A percentile compares a stretch with the other conserved stretches of the same genome.
Conservation (phyloP, 2,888 invertebrate species). For the Baccha elongata region DNA sequence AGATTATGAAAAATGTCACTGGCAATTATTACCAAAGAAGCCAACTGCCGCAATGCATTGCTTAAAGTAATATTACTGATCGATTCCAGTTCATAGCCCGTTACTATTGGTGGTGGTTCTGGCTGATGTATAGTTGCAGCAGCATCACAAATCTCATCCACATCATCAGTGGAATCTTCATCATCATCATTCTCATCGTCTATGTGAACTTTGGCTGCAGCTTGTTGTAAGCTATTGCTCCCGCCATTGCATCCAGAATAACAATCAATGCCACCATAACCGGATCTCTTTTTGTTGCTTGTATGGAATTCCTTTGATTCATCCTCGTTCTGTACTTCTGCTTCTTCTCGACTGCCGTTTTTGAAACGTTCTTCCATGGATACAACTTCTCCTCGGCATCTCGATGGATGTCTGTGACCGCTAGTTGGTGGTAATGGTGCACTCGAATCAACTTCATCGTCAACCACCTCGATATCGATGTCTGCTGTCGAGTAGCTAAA, state of each 20-base stretch:
- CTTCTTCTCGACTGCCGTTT: slow-evolving; percentile 23
- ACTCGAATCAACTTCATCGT: slow-evolving; percentile 69
- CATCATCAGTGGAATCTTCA: slow-evolving; percentile 21
- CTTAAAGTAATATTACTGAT: slow-evolving; percentile 94
- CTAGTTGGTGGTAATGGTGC: slow-evolving; percentile 70
- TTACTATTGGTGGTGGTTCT: slow-evolving; percentile 81
- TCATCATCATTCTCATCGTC: slow-evolving; percentile 25
- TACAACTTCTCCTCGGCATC: slow-evolving; percentile 56
- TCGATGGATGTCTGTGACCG: slow-evolving; percentile 55
- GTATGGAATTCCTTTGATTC: slow-evolving; percentile 64
- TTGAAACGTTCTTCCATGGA: slow-evolving; percentile 21
- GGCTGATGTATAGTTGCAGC: slow-evolving; percentile 75
- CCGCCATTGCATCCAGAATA: slow-evolving; percentile 69
- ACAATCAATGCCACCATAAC: slow-evolving; percentile 61
- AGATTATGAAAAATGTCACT: slow-evolving; percentile 94
- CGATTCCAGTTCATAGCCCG: slow-evolving; percentile 91
- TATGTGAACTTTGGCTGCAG: slow-evolving; percentile 23
- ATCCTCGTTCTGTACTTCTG: slow-evolving; percentile 42
- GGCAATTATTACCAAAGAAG: slow-evolving; percentile 91
- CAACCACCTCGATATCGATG: slow-evolving; percentile 75
- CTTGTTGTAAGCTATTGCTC: slow-evolving; percentile 54
- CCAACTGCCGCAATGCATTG: slow-evolving; percentile 92
- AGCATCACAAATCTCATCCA: slow-evolving; percentile 20
- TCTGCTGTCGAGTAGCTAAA: slow-evolving; percentile 75
- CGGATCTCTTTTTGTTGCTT: slow-evolving; percentile 53